Base-by-base conservation (phyloP, 2,888 invertebrate species). In the Hydrotaea cyrtoneurina region DNA sequence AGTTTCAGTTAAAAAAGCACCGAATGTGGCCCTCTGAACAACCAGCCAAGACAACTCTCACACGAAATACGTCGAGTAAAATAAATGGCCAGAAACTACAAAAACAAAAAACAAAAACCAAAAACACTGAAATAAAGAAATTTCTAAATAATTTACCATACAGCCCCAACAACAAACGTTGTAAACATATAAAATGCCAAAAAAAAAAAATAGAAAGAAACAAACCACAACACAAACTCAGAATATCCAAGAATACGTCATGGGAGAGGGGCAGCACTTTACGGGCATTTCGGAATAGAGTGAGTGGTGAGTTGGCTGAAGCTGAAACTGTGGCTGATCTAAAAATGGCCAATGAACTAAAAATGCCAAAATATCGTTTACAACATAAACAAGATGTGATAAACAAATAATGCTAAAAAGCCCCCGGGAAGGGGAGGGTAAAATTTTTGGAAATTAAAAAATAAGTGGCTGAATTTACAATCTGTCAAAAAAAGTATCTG, bases 311-410 rank as follows among this genome's bases (percentile, higher is more conserved):
- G n/a, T n/a, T n/a, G n/a, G n/a, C n/a, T n/a, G n/a, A n/a, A n/a
- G n/a, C n/a, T n/a, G n/a, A n/a, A n/a, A n/a, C n/a, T n/a, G n/a
- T n/a, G n/a, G 55, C 31, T 21, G n/a, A 17, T 66, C 75, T 76
- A 78, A 78, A 83, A 80, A 71, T 80, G 73, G 75, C 80, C 43
- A 80, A 78, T 64, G 55, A 80, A 75, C 80, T 46, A 75, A 75
- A 8, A 53, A 21, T 72, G 78, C 57, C 39, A 73, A 39, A 75
- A 17, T 21, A 59, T 23, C 23, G 0, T 43, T 43, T 69, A 46
- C 43, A 26, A 59, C 11, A 13, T 15, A 39, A 21, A 66, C 64
- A 64, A n/a, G 31, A 64, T 19, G 43, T 17, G 21, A 26, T 59
- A n/a, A 19, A 15, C 59, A 59, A 59, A 26, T 13, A 62, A 39